Conservation (phyloP, 2,113 vertebrate species). For the Anguilla japonica region DNA sequence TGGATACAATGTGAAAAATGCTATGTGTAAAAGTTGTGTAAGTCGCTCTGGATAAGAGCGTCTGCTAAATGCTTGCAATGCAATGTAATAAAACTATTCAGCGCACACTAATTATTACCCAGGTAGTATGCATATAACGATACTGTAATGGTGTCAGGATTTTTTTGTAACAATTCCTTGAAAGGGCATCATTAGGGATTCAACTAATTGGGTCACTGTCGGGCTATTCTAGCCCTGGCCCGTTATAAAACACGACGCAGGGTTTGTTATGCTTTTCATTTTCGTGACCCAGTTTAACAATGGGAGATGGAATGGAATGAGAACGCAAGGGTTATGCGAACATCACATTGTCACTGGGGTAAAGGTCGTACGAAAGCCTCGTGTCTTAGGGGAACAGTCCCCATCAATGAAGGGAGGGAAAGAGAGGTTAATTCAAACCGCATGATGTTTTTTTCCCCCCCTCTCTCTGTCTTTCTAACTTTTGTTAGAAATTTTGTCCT, state of each 20-base stretch:
- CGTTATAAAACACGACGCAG: neutral
- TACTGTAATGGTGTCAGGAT: neutral
- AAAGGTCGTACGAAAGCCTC: neutral
- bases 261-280: neutral
- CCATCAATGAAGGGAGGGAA: neutral
- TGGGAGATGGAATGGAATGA: conserved; percentile 4
- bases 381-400: neutral
- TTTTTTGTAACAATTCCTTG: conserved; percentile 4
- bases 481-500: neutral
- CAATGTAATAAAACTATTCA: neutral
- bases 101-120: neutral
- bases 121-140: neutral
- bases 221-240: conserved; percentile 4
- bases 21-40: too few species aligned
- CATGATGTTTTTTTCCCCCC: neutral
- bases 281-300: neutral
- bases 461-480: too few species aligned
- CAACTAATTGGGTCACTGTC: conserved; percentile 23
- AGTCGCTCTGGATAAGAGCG: too few species aligned
- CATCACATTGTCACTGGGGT: conserved; percentile 18
- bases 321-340: neutral
- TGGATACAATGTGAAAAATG: too few species aligned
- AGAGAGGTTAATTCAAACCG: neutral
- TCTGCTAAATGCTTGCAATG: too few species aligned
- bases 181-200: conserved; percentile 19